Evolutionary conservation across 1,140 invertebrate genomes (phyloP).

Genomic region (Dendroctonus valens): DNA sequence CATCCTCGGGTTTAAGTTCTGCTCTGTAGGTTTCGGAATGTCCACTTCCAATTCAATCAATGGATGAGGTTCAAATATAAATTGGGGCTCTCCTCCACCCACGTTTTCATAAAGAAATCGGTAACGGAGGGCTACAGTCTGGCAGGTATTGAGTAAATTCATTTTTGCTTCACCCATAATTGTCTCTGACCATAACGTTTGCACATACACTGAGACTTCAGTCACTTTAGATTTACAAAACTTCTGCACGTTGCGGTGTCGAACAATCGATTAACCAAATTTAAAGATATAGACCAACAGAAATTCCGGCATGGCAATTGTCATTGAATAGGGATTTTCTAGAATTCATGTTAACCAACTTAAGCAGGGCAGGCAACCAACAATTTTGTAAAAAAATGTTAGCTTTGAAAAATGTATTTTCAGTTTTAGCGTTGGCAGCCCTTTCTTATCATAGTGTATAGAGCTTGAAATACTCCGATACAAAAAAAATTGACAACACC

Average conservation of each 20-base stretch:
- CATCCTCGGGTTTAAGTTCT: constrained; percentile 59
- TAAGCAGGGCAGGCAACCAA: background rate
- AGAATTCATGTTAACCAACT: constrained; percentile 12
- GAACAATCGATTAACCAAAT: constrained; percentile 6
- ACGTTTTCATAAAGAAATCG: constrained; percentile 44
- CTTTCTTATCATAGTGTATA: background rate
- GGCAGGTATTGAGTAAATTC: constrained; percentile 35
- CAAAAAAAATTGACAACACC: background rate
- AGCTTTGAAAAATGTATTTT: background rate
- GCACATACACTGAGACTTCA: background rate
- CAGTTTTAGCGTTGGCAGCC: background rate
- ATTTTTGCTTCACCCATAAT: constrained; percentile 44
- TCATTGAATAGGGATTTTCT: constrained; percentile 24
- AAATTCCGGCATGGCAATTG: constrained; percentile 41
- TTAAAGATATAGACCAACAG: constrained; percentile 19
- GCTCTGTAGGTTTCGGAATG: constrained; percentile 36
- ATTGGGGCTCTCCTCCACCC: constrained; percentile 35
- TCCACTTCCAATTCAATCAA: constrained; percentile 42
- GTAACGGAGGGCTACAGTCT: constrained; percentile 45
- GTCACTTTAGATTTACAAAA: constrained; percentile 1
- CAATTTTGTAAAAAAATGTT: too few relatives aligned
- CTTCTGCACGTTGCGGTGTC: background rate
- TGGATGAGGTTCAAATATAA: constrained; percentile 44
- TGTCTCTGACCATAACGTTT: constrained; percentile 36
- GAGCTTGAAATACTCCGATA: background rate